phyloP scores from a whole-genome alignment of 2,888 invertebrate genomes.

The Tenthredo distinguenda region DNA sequence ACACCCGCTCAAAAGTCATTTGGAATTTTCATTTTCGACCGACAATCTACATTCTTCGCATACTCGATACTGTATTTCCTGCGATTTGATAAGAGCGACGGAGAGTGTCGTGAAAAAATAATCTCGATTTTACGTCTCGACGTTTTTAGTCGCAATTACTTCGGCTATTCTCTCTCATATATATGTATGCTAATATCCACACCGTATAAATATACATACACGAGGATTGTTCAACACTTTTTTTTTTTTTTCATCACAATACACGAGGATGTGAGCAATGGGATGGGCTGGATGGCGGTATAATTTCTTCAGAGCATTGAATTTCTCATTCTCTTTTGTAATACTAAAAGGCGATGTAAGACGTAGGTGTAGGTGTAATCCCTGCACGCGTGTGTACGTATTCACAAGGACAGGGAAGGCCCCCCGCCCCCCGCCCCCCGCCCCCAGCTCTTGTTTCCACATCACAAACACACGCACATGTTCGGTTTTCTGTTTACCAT shows the following conservation, averaged over 20 bases:
- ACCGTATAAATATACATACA: too few species aligned
- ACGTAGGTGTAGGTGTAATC: background rate
- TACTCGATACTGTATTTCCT: too few species aligned
- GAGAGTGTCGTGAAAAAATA: too few species aligned
- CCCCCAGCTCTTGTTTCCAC: background rate
- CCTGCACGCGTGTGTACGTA: background rate
- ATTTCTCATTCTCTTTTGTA: constrained; percentile 1
- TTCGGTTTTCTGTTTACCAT: background rate
- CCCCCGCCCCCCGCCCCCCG: too few species aligned
- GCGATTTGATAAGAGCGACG: too few species aligned
- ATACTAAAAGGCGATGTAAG: background rate
- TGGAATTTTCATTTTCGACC: too few species aligned
- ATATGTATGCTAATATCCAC: too few species aligned
- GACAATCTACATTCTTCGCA: too few species aligned
- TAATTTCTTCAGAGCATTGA: background rate
- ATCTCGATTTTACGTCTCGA: too few species aligned
- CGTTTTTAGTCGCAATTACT: too few species aligned
- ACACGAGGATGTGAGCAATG: background rate
- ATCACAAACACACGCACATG: background rate
- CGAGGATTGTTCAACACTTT: background rate
- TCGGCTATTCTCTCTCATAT: too few species aligned
- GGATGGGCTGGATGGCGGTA: background rate
- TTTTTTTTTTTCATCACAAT: background rate
- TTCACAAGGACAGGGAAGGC: background rate
- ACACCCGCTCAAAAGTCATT: too few species aligned